A percentile compares a stretch with the other conserved stretches of the same genome.
Evolutionary conservation across 2,113 vertebrate species (phyloP).

Genomic region (Emydura subglobosa): DNA sequence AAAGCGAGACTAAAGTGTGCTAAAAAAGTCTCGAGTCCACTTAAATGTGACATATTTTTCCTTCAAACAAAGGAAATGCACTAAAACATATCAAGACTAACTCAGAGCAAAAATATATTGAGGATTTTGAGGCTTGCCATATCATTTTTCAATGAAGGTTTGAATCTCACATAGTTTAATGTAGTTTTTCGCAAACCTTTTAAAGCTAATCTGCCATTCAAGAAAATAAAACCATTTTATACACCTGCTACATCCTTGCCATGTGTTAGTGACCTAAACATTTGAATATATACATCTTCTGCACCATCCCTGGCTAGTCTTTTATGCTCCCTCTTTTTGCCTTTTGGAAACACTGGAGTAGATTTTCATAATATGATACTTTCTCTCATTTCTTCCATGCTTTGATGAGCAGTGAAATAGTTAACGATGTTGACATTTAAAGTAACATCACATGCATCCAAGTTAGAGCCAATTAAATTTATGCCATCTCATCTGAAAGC

Average conservation of each 20-base stretch:
- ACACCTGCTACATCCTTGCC: conserved; percentile 24
- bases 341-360: not conserved
- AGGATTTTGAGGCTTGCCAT: conserved; percentile 26
- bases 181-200: conserved; percentile 34
- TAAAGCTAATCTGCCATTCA: conserved; percentile 41
- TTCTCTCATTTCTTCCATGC: not conserved
- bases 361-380: not conserved
- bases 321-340: conserved; percentile 23
- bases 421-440: conserved; percentile 1
- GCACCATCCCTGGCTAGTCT: not conserved
- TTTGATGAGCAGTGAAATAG: not conserved
- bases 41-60: not conserved
- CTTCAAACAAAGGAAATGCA: not conserved
- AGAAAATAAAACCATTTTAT: conserved; percentile 28
- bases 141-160: conserved; percentile 11
- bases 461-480: not conserved
- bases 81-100: not conserved
- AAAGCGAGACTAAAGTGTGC: conserved; percentile 9
- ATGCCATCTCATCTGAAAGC: conserved; percentile 2
- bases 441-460: conserved; percentile 17
- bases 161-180: conserved; percentile 45
- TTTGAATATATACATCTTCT: conserved; percentile 2
- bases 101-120: not conserved
- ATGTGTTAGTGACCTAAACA: conserved; percentile 31
- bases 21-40: not conserved